These are phyloP conservation scores for Discoglossus pictus DNA, from an alignment of 2,797 vertebrate species.

Conservation along the genomic window DNA sequence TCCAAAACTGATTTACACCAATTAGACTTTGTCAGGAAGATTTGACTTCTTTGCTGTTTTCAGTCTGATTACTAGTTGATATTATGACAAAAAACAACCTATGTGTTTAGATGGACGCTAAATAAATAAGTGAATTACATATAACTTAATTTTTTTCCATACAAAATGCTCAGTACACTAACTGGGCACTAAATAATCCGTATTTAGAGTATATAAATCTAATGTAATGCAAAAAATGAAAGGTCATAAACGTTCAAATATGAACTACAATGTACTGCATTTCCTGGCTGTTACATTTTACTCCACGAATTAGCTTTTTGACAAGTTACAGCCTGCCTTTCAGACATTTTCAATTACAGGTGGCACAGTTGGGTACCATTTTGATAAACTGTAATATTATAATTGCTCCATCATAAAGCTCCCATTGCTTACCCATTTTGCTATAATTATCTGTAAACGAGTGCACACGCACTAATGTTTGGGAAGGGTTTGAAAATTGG, in stretches of 20 bases:
- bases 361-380: slow-evolving; percentile 2
- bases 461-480: not conserved
- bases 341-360: slow-evolving; percentile 9
- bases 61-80: no score
- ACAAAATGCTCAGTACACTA: no score
- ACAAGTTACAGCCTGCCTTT: slow-evolving; percentile 3
- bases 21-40: no score
- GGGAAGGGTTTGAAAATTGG: no score
- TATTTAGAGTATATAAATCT: no score
- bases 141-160: no score
- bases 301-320: not conserved
- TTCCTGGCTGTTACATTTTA: not conserved
- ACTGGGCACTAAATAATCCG: no score
- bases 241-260: not conserved
- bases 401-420: not conserved
- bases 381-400: slow-evolving; percentile 8
- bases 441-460: slow-evolving; percentile 13
- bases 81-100: no score
- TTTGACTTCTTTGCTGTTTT: no score
- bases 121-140: no score
- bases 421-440: not conserved
- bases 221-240: not conserved
- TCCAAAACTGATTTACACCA: no score
- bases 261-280: not conserved
- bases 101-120: no score